These are phyloP conservation scores for Ypsolopha sequella DNA, from an alignment of 2,888 invertebrate species.

Conservation along the genomic window DNA sequence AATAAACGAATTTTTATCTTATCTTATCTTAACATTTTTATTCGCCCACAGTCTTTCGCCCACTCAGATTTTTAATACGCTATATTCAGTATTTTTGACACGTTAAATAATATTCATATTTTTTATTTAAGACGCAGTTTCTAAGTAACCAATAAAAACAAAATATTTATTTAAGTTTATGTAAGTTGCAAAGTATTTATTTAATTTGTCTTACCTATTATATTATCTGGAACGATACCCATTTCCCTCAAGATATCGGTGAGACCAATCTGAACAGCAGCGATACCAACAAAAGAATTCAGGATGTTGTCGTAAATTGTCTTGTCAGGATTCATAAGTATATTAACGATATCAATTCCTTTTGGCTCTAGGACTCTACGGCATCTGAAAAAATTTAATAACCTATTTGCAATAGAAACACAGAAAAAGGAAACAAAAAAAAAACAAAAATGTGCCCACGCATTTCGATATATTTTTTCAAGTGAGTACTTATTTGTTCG, in stretches of 20 bases:
- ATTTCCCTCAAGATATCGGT: slow-evolving; percentile 73
- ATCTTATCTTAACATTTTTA: no score
- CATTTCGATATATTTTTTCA: no score
- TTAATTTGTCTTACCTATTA: slow-evolving; percentile 79
- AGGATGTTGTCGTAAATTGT: slow-evolving; percentile 74
- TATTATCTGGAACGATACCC: slow-evolving; percentile 78
- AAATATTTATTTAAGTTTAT: no score
- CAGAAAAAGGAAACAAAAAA: neutral
- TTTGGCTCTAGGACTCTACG: slow-evolving; percentile 68
- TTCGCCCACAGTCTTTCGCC: no score
- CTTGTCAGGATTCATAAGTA: slow-evolving; percentile 73
- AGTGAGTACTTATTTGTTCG: no score
- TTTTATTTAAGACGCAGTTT: no score
- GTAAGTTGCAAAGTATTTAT: no score
- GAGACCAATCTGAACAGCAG: slow-evolving; percentile 74
- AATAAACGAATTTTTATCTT: no score
- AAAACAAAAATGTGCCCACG: neutral
- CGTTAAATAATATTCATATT: no score
- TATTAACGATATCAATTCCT: slow-evolving; percentile 73
- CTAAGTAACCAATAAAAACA: no score
- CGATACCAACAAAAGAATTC: slow-evolving; percentile 80
- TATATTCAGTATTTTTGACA: no score
- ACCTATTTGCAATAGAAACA: neutral
- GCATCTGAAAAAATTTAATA: slow-evolving; percentile 32
- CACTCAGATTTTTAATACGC: no score